Evolutionary conservation across 2,113 vertebrate species (phyloP).

Genomic region (Oceanodroma tethys): DNA sequence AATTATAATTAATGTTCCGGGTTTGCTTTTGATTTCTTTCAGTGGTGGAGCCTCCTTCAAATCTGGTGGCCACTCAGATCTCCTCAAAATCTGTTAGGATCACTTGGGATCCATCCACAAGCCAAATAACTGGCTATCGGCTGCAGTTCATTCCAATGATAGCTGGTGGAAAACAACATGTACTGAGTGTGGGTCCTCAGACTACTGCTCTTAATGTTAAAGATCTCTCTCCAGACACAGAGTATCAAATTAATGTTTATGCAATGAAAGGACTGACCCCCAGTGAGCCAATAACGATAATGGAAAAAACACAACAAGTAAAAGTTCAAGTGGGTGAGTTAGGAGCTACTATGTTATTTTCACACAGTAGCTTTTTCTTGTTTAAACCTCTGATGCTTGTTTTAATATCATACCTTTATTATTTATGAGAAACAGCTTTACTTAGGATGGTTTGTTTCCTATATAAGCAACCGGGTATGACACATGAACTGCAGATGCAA

Average conservation of each 20-base stretch:
- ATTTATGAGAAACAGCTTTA: not conserved
- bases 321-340: slow-evolving; percentile 90
- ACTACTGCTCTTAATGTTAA: slow-evolving; percentile 81
- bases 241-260: slow-evolving; percentile 88
- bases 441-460: not conserved
- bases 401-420: not conserved
- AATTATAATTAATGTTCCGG: not conserved
- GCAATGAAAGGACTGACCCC: slow-evolving; percentile 85
- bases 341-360: not conserved
- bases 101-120: slow-evolving; percentile 83
- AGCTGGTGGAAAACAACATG: slow-evolving; percentile 78
- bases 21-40: slow-evolving; percentile 21
- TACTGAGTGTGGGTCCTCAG: slow-evolving; percentile 80
- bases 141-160: slow-evolving; percentile 88
- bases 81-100: slow-evolving; percentile 89
- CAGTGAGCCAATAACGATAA: slow-evolving; percentile 80
- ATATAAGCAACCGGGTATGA: not conserved
- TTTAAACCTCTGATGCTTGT: not conserved
- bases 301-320: slow-evolving; percentile 88
- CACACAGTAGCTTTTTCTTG: not conserved
- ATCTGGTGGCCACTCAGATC: slow-evolving; percentile 83
- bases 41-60: slow-evolving; percentile 89
- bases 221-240: slow-evolving; percentile 87
- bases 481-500: not conserved
- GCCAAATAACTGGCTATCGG: slow-evolving; percentile 87